These are phyloP conservation scores for Ctenosaura bakeri DNA, from an alignment of 2,797 vertebrate genomes.

Conservation along the genomic window DNA sequence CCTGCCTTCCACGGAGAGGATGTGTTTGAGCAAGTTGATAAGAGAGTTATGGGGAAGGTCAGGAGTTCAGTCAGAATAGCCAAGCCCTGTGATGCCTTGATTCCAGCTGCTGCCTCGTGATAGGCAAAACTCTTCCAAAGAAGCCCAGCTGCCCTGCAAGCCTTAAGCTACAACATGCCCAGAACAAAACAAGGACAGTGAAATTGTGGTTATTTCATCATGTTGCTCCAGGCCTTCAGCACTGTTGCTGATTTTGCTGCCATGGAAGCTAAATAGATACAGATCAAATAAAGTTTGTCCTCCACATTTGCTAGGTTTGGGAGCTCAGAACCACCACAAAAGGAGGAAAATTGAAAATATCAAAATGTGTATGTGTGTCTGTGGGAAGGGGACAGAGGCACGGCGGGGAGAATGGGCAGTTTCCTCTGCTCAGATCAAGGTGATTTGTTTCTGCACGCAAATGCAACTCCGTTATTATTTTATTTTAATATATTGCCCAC, in stretches of 20 bases:
- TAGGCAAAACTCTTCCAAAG: not conserved
- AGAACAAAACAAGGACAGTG: not conserved
- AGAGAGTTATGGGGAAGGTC: not conserved
- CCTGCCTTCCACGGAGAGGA: too few relatives aligned
- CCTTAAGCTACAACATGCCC: not conserved
- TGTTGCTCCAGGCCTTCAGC: not conserved
- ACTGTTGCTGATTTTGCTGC: too few relatives aligned
- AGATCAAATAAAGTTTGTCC: not conserved
- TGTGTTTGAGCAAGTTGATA: not conserved
- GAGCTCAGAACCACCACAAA: too few relatives aligned
- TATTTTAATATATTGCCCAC: not conserved
- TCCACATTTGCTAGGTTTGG: too few relatives aligned
- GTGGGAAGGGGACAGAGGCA: too few relatives aligned
- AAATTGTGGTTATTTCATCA: too few relatives aligned
- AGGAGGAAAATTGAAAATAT: too few relatives aligned
- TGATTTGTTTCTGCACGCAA: not conserved
- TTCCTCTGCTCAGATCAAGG: not conserved
- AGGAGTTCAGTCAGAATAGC: not conserved
- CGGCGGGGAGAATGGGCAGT: too few relatives aligned
- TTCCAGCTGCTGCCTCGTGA: conserved; percentile 12
- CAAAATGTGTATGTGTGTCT: too few relatives aligned
- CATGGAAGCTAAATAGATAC: not conserved
- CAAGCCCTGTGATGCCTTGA: not conserved
- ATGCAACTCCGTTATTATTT: not conserved
- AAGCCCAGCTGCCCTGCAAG: not conserved